Conservation (phyloP, 2,888 invertebrate species). For the Xanthia icteritia region DNA sequence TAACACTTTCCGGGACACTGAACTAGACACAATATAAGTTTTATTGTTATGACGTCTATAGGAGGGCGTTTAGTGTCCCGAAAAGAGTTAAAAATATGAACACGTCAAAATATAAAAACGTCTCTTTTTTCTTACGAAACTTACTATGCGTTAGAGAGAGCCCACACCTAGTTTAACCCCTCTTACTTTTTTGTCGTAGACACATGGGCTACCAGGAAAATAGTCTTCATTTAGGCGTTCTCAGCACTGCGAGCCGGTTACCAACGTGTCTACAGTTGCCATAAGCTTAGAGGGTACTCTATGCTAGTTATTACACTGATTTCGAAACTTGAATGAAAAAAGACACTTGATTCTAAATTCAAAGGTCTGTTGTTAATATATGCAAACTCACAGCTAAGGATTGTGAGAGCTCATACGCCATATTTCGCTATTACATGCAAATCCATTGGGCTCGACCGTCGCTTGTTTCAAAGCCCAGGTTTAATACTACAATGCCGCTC, state of each 20-base stretch:
- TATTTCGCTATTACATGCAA: constrained; percentile 32
- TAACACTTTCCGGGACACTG: too few relatives aligned
- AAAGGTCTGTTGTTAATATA: not conserved
- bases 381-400: not conserved
- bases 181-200: not conserved
- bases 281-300: not conserved
- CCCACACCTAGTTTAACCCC: too few relatives aligned
- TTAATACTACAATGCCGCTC: constrained; percentile 53
- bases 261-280: not conserved
- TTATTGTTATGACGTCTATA: too few relatives aligned
- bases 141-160: not conserved
- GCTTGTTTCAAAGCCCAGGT: constrained; percentile 60
- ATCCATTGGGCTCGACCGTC: constrained; percentile 30
- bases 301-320: not conserved
- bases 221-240: not conserved
- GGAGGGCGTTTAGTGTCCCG: too few relatives aligned
- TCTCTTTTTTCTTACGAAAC: not conserved
- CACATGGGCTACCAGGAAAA: not conserved
- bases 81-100: too few relatives aligned
- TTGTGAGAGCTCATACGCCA: constrained; percentile 7
- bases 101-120: not conserved
- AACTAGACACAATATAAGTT: too few relatives aligned
- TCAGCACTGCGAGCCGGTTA: not conserved
- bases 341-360: not conserved
- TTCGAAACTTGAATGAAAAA: not conserved